Percentiles rank a stretch among this genome's conserved stretches.
phyloP scores from a whole-genome alignment of 2,113 vertebrate species.

The Perca flavescens region DNA sequence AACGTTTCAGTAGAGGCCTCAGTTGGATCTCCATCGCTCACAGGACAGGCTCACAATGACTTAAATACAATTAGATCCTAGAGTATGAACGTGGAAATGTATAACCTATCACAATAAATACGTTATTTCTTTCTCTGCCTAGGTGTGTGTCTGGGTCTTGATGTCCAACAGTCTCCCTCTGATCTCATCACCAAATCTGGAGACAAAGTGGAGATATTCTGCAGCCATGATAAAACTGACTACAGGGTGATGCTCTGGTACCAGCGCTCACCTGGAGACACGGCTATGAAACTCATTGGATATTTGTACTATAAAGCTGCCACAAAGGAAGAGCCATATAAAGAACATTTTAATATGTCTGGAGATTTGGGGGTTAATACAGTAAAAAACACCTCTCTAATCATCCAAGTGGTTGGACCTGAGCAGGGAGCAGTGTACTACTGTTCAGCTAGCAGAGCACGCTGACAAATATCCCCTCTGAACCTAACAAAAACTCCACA shows the following conservation, averaged over 20 bases:
- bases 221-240: constrained; percentile 45
- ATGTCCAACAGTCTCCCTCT: constrained; percentile 42
- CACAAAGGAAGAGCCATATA: constrained; percentile 17
- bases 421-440: constrained; percentile 61
- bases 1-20: not conserved
- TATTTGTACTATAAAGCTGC: not conserved
- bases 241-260: constrained; percentile 66
- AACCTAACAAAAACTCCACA: constrained; percentile 44
- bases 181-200: constrained; percentile 27
- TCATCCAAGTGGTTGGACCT: not conserved
- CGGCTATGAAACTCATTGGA: constrained; percentile 61
- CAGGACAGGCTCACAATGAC: too few species aligned
- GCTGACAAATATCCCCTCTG: constrained; percentile 6
- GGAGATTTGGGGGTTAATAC: constrained; percentile 42
- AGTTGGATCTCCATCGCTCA: not conserved
- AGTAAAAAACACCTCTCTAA: constrained; percentile 33
- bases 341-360: constrained; percentile 25
- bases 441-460: constrained; percentile 66
- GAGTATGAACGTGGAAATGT: not conserved
- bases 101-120: not conserved
- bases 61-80: not conserved
- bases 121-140: not conserved
- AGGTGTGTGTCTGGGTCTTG: constrained; percentile 7
- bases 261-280: constrained; percentile 47
- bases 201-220: constrained; percentile 46